Percentiles rank a stretch among this genome's conserved stretches.
These are phyloP conservation scores for Elegia similella DNA, from an alignment of 2,888 invertebrate genomes.

Conservation along the genomic window DNA sequence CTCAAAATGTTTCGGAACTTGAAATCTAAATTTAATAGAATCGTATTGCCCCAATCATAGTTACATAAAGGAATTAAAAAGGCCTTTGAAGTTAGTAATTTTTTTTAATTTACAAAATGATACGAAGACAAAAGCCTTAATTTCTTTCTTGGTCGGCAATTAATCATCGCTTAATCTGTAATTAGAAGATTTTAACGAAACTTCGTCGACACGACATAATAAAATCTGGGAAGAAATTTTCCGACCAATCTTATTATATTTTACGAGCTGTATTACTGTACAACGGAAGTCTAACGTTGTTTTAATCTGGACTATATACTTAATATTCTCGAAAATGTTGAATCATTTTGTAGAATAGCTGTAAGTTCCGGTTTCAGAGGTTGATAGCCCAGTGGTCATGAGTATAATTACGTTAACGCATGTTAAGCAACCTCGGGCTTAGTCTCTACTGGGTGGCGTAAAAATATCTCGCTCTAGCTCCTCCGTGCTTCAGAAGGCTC, in stretches of 20 bases:
- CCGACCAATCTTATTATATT: neutral
- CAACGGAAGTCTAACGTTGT: neutral
- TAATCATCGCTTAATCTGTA: conserved; percentile 12
- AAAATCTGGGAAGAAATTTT: neutral
- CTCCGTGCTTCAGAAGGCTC: too few relatives aligned
- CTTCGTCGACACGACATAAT: neutral
- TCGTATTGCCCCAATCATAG: neutral
- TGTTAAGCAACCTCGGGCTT: too few relatives aligned
- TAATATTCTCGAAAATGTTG: neutral
- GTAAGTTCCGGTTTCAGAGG: too few relatives aligned
- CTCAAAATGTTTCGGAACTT: neutral
- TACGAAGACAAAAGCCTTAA: conserved; percentile 7
- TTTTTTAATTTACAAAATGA: neutral
- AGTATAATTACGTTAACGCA: too few relatives aligned
- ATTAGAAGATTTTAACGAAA: conserved; percentile 10
- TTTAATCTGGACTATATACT: neutral
- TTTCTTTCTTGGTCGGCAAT: conserved; percentile 6
- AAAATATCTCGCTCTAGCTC: too few relatives aligned
- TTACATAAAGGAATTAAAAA: neutral
- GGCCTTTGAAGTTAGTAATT: neutral
- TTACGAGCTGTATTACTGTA: neutral
- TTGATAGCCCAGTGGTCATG: too few relatives aligned
- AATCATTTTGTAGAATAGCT: neutral
- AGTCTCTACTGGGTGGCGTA: too few relatives aligned
- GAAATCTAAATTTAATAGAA: neutral